These are phyloP conservation scores for Hydriomena furcata DNA, from an alignment of 2,888 invertebrate genomes.

Conservation along the genomic window DNA sequence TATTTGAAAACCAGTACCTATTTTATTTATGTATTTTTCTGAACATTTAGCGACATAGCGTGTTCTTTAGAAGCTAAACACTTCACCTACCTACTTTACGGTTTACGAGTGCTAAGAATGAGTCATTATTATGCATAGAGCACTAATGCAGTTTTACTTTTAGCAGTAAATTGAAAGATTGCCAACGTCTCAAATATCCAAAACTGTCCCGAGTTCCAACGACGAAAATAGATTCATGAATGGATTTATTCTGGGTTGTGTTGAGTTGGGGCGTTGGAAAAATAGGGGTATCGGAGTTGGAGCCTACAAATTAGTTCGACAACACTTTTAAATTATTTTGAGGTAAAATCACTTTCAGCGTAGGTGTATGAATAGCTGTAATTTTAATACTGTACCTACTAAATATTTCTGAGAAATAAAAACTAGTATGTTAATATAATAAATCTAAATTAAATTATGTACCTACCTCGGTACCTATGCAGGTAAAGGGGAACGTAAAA, in stretches of 20 bases:
- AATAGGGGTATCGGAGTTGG: no score
- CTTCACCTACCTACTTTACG: no score
- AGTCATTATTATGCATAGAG: slow-evolving; percentile 16
- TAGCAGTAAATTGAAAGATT: slow-evolving; percentile 19
- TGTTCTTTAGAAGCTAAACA: no score
- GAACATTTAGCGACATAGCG: no score
- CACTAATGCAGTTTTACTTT: slow-evolving; percentile 13
- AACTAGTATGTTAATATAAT: no score
- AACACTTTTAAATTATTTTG: slow-evolving; percentile 2
- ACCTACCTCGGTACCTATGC: no score
- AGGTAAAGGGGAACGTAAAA: not conserved
- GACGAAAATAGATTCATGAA: slow-evolving; percentile 31
- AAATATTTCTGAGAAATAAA: slow-evolving; percentile 6
- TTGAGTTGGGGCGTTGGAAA: slow-evolving; percentile 3
- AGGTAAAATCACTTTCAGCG: no score
- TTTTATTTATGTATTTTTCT: no score
- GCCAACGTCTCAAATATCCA: slow-evolving; percentile 26
- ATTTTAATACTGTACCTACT: no score
- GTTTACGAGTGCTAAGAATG: slow-evolving; percentile 19
- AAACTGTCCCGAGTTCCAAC: slow-evolving; percentile 22
- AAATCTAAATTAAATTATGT: slow-evolving; percentile 14
- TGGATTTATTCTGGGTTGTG: slow-evolving; percentile 22
- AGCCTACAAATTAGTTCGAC: no score
- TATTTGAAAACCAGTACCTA: no score
- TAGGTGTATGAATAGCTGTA: no score